Percentiles rank a stretch among this genome's conserved stretches.
Evolutionary conservation across 2,113 vertebrate genomes (phyloP).

Genomic region (Condylura cristata): DNA sequence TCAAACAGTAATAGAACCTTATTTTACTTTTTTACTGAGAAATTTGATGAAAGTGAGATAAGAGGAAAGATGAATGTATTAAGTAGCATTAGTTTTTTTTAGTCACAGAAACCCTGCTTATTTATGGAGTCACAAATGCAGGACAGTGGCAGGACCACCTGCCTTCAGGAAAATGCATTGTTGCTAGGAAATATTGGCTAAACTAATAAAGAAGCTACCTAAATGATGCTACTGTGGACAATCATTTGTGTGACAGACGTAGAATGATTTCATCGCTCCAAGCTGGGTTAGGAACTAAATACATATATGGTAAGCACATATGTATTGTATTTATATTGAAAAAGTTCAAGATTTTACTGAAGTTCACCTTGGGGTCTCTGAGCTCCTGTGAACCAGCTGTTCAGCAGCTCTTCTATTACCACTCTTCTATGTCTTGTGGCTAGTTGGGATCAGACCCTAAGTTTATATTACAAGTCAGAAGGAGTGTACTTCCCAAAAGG

Average conservation of each 20-base stretch:
- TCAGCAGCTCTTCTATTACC: neutral
- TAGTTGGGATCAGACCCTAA: neutral
- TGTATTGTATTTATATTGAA: neutral
- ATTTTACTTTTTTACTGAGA: neutral
- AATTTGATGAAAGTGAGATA: neutral
- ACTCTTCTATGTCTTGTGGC: neutral
- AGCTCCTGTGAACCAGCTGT: neutral
- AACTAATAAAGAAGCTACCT: neutral
- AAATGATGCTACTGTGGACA: no score
- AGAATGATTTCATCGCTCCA: neutral
- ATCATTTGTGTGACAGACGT: neutral
- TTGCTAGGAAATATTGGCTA: neutral
- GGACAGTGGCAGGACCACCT: neutral
- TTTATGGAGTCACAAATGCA: neutral
- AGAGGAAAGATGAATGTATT: neutral
- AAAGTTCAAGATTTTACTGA: neutral
- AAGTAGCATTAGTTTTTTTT: neutral
- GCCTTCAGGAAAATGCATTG: neutral
- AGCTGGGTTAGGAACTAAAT: neutral
- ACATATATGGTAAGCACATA: neutral
- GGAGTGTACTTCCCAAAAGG: neutral
- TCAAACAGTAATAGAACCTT: slow-evolving; percentile 28
- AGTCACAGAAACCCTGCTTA: neutral
- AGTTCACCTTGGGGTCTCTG: neutral
- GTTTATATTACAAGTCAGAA: neutral